Evolutionary conservation across 2,797 vertebrate species (phyloP).

Genomic region (Acestrorhynchus altus): DNA sequence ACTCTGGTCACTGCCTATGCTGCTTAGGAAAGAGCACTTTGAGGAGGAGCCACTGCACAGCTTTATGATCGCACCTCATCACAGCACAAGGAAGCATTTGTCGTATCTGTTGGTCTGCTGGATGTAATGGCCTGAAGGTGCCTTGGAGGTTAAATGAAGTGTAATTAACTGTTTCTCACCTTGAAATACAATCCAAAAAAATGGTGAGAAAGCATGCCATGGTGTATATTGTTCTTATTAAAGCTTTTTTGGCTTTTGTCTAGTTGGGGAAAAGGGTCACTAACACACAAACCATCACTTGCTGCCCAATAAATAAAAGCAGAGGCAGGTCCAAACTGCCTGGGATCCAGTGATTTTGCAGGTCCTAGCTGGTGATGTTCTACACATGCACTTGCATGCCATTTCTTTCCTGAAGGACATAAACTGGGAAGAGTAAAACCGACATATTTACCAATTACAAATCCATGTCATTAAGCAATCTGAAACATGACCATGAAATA

Average conservation of each 20-base stretch:
- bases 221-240: not conserved
- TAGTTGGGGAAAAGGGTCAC: not conserved
- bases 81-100: conserved; percentile 60
- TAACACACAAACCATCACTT: not conserved
- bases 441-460: conserved; percentile 24
- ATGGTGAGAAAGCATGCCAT: conserved; percentile 13
- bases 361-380: conserved; percentile 1
- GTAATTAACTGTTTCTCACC: not conserved
- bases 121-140: not conserved
- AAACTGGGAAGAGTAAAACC: conserved; percentile 24
- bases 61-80: conserved; percentile 60
- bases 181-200: not conserved
- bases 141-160: not conserved
- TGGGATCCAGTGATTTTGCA: conserved; percentile 1
- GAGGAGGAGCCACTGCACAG: conserved; percentile 72
- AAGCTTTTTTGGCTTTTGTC: not conserved
- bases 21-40: conserved; percentile 81
- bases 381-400: not conserved
- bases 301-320: not conserved
- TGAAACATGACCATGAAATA: conserved; percentile 14
- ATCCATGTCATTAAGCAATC: not conserved
- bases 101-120: conserved; percentile 3
- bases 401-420: not conserved
- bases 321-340: conserved; percentile 11
- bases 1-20: conserved; percentile 65